Percentiles rank a stretch among this genome's conserved stretches.
Evolutionary conservation across 2,888 invertebrate species (phyloP).

Genomic region (Phyllotreta striolata): DNA sequence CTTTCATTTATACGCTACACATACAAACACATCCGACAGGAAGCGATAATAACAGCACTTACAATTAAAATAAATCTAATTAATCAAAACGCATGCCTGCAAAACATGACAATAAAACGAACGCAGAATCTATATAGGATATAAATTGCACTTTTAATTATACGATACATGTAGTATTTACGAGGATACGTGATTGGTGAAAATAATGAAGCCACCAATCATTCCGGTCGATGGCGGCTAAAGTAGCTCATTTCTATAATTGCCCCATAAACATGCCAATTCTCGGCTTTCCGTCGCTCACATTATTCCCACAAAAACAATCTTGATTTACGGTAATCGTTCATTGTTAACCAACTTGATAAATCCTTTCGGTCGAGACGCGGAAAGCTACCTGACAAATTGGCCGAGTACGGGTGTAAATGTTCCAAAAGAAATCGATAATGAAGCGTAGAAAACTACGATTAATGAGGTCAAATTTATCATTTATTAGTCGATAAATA

Average conservation of each 20-base stretch:
- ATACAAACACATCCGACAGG: too few relatives aligned
- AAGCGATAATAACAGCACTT: neutral
- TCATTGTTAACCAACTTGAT: slow-evolving; percentile 30
- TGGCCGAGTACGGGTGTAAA: too few relatives aligned
- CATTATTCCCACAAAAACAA: slow-evolving; percentile 41
- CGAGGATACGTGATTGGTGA: slow-evolving; percentile 56
- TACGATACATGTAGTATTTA: slow-evolving; percentile 57
- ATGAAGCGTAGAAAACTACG: too few relatives aligned
- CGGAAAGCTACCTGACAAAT: too few relatives aligned
- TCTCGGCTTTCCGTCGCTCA: slow-evolving; percentile 45
- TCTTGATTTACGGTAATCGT: slow-evolving; percentile 45
- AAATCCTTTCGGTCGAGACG: slow-evolving; percentile 4
- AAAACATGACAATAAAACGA: slow-evolving; percentile 51
- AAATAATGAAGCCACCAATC: slow-evolving; percentile 61
- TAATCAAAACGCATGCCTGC: slow-evolving; percentile 8
- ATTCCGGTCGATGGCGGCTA: slow-evolving; percentile 59
- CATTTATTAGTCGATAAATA: too few relatives aligned
- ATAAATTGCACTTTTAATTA: slow-evolving; percentile 60
- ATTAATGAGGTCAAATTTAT: too few relatives aligned
- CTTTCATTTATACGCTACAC: too few relatives aligned
- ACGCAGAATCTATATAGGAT: slow-evolving; percentile 47
- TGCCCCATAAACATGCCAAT: slow-evolving; percentile 61
- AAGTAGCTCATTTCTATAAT: slow-evolving; percentile 61
- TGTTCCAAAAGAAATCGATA: too few relatives aligned
- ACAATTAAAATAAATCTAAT: slow-evolving; percentile 16